A percentile compares a stretch with the other conserved stretches of the same genome.
phyloP scores from a whole-genome alignment of 2,888 invertebrate genomes.

The Zelleria hepariella region DNA sequence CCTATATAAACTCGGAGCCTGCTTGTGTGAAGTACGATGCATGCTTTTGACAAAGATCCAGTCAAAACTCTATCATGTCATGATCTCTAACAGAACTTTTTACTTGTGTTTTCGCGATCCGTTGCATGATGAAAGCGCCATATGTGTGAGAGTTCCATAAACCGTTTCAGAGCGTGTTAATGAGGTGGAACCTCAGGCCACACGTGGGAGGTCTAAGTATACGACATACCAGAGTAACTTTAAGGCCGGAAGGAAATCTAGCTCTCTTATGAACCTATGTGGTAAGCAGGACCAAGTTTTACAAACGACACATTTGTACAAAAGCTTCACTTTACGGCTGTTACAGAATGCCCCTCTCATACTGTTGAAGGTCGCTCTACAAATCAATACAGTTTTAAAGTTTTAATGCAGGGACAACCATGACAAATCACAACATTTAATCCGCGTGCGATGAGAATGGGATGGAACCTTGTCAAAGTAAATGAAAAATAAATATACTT shows the following conservation, averaged over 20 bases:
- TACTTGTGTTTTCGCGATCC: neutral
- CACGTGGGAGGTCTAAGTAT: conserved; percentile 88
- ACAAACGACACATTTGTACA: conserved; percentile 38
- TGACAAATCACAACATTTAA: no score
- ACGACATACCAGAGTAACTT: conserved; percentile 88
- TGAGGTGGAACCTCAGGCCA: conserved; percentile 81
- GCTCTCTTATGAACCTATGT: conserved; percentile 96
- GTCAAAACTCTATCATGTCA: neutral
- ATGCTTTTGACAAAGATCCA: conserved; percentile 25
- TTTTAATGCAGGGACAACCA: no score
- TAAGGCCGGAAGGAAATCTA: conserved; percentile 90
- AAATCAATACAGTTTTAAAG: no score
- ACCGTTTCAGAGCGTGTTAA: conserved; percentile 87
- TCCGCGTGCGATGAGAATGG: no score
- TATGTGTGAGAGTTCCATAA: conserved; percentile 16
- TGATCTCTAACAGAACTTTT: neutral
- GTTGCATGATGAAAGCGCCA: conserved; percentile 3
- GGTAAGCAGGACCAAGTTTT: conserved; percentile 78
- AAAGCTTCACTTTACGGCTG: conserved; percentile 42
- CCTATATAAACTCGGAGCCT: conserved; percentile 17
- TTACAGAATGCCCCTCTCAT: no score
- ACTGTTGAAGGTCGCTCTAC: no score
- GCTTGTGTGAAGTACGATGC: conserved; percentile 42
- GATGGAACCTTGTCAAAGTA: no score
- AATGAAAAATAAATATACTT: no score